Evolutionary conservation across 2,888 invertebrate species (phyloP), one percentile per base, ranked within the genome.

Genomic region (Tachina fera): DNA sequence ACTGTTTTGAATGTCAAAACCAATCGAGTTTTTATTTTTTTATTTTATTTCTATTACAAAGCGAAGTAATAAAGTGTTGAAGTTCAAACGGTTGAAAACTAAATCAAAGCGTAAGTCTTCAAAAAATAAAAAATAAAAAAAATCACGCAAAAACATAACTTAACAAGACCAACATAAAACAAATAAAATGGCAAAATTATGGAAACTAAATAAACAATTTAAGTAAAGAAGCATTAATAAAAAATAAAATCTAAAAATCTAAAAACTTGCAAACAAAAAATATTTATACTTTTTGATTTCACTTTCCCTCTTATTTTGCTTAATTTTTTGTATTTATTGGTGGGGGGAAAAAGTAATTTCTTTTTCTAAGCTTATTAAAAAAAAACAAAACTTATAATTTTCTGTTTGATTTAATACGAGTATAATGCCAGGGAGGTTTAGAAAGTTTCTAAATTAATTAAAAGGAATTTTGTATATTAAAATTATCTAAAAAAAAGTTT

Each of bases 1-100:
- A 51, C 71, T 53, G 19, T 56, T 53, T 77, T 82, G 70, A 85
- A 85, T 78, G 82, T 82, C 81, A 77, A 81, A 71, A 72, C 51
- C 72, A 84, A 68, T 81, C 65, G 70, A 80, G 76, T 80, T 82
- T 84, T 58, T 65, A 56, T 67, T 47, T 63, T 41, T 72, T 72
- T 70, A 63, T 53, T 63, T 45, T 13, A 43, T 60, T 51, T 61
- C 79, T 14, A 63, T 61, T 74, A 58, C 49, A 13, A 41, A 22
- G 13, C 16, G 58, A 43, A 31, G 51, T 56, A 74, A 14, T 75
- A 39, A 13, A 61, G 81, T 77, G 72, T 70, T 58, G 22, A 16
- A 45, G 53, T 71, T 80, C 60, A 84, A 82, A 70, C 68, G 19
- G 63, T 49, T 71, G 39, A 77, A 81, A 53, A 61, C 53, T 43